Percentiles rank a stretch among this genome's conserved stretches.
These are phyloP conservation scores for Dione juno DNA, from an alignment of 2,888 invertebrate species.

Conservation along the genomic window DNA sequence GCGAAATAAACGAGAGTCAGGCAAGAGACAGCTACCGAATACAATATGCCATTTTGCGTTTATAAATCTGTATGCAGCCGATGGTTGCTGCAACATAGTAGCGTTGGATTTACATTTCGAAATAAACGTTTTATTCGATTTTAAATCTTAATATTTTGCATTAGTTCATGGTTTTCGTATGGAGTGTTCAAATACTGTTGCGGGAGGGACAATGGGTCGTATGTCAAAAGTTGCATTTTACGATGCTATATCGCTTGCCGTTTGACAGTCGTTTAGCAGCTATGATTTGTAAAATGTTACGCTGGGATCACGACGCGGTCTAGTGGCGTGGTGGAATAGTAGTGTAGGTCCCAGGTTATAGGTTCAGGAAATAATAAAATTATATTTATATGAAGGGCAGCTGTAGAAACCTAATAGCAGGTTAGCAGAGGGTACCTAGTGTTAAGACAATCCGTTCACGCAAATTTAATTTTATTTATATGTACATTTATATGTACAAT, in stretches of 20 bases:
- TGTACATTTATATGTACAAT: too few relatives aligned
- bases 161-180: background rate
- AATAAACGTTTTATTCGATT: background rate
- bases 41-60: slow-evolving; percentile 76
- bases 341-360: background rate
- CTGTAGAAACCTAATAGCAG: too few relatives aligned
- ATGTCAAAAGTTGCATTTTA: slow-evolving; percentile 73
- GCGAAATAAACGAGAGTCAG: slow-evolving; percentile 45
- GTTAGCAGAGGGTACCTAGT: too few relatives aligned
- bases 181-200: slow-evolving; percentile 48
- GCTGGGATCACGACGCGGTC: slow-evolving; percentile 23
- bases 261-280: slow-evolving; percentile 72
- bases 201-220: slow-evolving; percentile 70
- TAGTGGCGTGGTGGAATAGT: background rate
- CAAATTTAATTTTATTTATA: too few relatives aligned
- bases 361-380: background rate
- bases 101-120: background rate
- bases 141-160: background rate
- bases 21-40: slow-evolving; percentile 56
- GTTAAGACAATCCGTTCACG: too few relatives aligned
- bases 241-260: slow-evolving; percentile 72
- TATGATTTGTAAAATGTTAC: slow-evolving; percentile 65
- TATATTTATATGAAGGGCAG: too few relatives aligned
- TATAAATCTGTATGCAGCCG: slow-evolving; percentile 75
- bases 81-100: slow-evolving; percentile 76